Conservation (phyloP, 2,113 vertebrate genomes). For the Malurus cyaneus region DNA sequence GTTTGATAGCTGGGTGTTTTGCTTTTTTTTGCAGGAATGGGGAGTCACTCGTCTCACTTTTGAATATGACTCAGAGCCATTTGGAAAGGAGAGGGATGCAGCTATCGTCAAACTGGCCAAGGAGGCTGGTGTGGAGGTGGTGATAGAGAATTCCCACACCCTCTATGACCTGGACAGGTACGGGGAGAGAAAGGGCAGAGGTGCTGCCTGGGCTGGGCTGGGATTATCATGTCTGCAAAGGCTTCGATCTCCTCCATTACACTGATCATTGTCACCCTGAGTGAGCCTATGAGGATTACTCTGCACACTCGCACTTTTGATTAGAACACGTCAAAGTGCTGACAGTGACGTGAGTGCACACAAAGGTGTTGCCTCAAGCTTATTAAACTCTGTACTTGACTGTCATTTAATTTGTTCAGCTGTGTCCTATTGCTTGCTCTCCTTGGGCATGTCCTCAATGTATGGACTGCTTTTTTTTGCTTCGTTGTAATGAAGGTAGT, state of each 20-base stretch:
- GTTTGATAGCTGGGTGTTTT: neutral
- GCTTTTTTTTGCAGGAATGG: conserved; percentile 85
- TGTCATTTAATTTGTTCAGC: neutral
- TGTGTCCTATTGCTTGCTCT: neutral
- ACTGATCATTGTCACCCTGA: neutral
- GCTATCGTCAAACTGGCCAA: conserved; percentile 95
- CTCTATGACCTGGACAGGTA: conserved; percentile 94
- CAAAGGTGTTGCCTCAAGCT: conserved; percentile 23
- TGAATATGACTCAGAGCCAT: conserved; percentile 93
- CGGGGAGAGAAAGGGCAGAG: neutral
- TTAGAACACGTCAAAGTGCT: neutral
- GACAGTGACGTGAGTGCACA: neutral
- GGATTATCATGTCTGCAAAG: neutral
- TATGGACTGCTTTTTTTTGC: neutral
- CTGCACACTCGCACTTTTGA: neutral
- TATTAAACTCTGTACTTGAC: neutral
- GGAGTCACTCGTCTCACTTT: conserved; percentile 91
- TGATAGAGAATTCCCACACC: conserved; percentile 91
- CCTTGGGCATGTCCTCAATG: neutral
- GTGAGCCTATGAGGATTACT: conserved; percentile 23
- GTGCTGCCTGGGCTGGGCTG: neutral
- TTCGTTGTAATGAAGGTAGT: neutral
- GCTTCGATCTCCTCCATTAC: neutral
- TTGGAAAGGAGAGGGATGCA: conserved; percentile 92
- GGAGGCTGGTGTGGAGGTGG: conserved; percentile 91